phyloP scores from a whole-genome alignment of 1,140 invertebrate species.

The Psix sp. region DNA sequence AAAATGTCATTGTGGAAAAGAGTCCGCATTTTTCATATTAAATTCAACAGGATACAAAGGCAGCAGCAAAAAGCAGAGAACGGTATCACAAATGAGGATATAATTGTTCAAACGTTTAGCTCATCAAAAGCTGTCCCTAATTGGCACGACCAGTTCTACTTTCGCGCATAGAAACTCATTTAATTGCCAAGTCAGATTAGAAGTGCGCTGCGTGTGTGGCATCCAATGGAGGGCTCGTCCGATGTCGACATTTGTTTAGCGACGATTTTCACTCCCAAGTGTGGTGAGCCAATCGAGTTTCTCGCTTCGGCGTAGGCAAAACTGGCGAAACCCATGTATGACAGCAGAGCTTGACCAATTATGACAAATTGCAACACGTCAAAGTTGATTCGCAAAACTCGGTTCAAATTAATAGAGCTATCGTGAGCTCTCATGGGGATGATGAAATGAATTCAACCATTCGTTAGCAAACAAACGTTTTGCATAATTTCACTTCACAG shows the following conservation, averaged over 20 bases:
- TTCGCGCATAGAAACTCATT: constrained; percentile 49
- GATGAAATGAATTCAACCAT: no score
- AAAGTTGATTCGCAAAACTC: background rate
- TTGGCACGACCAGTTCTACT: constrained; percentile 47
- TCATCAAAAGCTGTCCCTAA: constrained; percentile 48
- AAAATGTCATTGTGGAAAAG: background rate
- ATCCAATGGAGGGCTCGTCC: constrained; percentile 33
- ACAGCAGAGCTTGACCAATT: constrained; percentile 19
- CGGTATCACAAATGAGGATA: constrained; percentile 40
- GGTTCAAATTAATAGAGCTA: no score
- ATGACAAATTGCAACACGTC: constrained; percentile 12
- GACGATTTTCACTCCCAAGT: constrained; percentile 52
- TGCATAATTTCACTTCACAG: no score
- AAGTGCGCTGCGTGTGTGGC: constrained; percentile 37
- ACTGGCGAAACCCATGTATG: constrained; percentile 33
- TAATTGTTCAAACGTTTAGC: constrained; percentile 39
- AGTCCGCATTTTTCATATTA: constrained; percentile 16
- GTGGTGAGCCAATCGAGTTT: constrained; percentile 40
- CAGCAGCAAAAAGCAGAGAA: constrained; percentile 23
- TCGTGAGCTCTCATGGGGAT: no score
- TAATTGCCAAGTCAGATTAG: constrained; percentile 45
- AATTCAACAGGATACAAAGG: constrained; percentile 13
- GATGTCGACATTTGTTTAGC: constrained; percentile 54
- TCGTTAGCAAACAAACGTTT: no score
- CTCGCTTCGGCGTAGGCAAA: constrained; percentile 17